Conservation (phyloP, 1,140 invertebrate species). For the Diplogasteroides magnus region DNA sequence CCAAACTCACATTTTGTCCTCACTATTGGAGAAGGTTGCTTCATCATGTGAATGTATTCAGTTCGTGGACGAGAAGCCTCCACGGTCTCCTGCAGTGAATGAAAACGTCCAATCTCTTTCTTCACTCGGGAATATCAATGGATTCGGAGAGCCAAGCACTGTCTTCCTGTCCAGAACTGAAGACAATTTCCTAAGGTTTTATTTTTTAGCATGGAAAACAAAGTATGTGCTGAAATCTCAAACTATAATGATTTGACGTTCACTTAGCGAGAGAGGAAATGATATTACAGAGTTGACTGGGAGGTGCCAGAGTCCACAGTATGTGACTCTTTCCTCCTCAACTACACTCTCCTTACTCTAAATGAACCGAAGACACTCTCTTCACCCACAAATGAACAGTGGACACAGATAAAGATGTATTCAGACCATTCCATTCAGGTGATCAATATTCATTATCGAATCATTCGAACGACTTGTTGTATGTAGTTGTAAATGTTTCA, state of each 20-base stretch:
- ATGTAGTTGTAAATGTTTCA: too few relatives aligned
- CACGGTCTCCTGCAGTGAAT: too few relatives aligned
- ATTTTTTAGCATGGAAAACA: slow-evolving; percentile 13
- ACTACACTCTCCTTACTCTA: slow-evolving; percentile 38
- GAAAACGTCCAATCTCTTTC: too few relatives aligned
- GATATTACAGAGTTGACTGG: slow-evolving; percentile 40
- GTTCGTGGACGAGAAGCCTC: too few relatives aligned
- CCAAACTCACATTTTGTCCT: too few relatives aligned
- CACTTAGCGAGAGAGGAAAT: slow-evolving; percentile 2
- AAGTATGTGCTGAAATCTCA: slow-evolving; percentile 10
- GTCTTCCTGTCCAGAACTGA: neutral
- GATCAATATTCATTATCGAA: too few relatives aligned
- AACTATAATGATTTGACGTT: neutral
- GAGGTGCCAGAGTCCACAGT: slow-evolving; percentile 37
- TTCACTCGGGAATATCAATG: neutral
- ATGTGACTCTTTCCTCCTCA: slow-evolving; percentile 45
- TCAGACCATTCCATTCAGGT: neutral
- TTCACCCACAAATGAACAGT: slow-evolving; percentile 20
- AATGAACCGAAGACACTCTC: slow-evolving; percentile 22
- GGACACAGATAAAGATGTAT: slow-evolving; percentile 15
- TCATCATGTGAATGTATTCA: too few relatives aligned
- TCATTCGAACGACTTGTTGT: too few relatives aligned
- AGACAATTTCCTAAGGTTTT: neutral
- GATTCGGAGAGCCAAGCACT: neutral
- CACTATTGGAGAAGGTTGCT: too few relatives aligned